A percentile compares a stretch with the other conserved stretches of the same genome.
These are phyloP conservation scores for Lordiphosa collinella DNA, from an alignment of 1,140 invertebrate species.

Conservation along the genomic window DNA sequence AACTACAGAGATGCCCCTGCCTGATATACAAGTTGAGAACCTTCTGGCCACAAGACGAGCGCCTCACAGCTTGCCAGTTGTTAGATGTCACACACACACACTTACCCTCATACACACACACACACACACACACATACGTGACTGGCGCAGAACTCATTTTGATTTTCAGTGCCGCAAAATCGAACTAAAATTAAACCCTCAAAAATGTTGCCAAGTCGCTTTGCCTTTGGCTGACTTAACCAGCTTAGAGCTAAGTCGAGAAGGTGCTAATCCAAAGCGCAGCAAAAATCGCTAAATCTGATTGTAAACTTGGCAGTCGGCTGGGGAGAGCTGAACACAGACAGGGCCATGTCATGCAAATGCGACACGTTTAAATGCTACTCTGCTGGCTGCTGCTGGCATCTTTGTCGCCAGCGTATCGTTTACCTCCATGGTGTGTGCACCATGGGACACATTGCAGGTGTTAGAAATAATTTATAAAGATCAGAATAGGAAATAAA, in stretches of 20 bases:
- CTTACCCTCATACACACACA: neutral
- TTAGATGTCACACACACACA: neutral
- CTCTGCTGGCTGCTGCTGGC: conserved; percentile 2
- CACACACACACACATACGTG: too few relatives aligned
- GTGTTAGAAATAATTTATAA: too few relatives aligned
- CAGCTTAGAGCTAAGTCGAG: conserved; percentile 19
- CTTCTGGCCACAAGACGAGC: too few relatives aligned
- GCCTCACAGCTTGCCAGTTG: conserved; percentile 1
- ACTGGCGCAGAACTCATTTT: too few relatives aligned
- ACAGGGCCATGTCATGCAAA: conserved; percentile 42
- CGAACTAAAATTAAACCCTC: too few relatives aligned
- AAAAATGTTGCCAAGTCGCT: conserved; percentile 1
- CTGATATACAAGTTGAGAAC: conserved; percentile 12
- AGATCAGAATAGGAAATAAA: too few relatives aligned
- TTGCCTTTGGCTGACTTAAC: conserved; percentile 22
- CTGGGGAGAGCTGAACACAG: neutral
- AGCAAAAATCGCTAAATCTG: conserved; percentile 40
- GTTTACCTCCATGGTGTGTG: too few relatives aligned
- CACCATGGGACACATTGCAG: too few relatives aligned
- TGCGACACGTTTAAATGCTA: conserved; percentile 48
- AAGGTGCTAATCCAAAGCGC: conserved; percentile 37
- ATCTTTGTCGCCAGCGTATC: neutral
- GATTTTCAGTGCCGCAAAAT: too few relatives aligned
- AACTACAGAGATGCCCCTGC: conserved; percentile 32
- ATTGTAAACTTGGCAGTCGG: conserved; percentile 35